Percentiles rank a stretch among this genome's conserved stretches.
Conservation (phyloP, 1,140 invertebrate species). For the Nasonia longicornis region DNA sequence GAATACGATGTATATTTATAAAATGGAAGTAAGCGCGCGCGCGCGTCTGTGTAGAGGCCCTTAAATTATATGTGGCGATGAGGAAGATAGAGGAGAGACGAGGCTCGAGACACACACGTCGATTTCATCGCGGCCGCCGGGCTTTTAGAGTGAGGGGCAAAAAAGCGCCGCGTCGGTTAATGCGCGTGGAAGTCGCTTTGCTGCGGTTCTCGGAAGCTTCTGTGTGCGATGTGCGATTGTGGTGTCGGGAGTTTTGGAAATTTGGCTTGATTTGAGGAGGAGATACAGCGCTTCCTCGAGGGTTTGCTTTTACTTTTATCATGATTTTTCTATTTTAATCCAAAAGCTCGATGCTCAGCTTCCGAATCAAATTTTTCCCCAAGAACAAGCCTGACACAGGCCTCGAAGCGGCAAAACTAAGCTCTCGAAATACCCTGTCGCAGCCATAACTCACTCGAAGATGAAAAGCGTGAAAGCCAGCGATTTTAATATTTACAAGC, state of each 20-base stretch:
- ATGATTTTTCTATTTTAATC: no score
- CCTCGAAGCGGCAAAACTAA: not conserved
- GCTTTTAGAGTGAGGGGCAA: not conserved
- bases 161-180: not conserved
- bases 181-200: not conserved
- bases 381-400: not conserved
- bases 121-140: conserved; percentile 1
- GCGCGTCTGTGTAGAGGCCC: not conserved
- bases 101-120: conserved; percentile 40
- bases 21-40: conserved; percentile 9
- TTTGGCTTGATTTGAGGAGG: no score
- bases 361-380: no score
- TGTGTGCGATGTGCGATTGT: no score
- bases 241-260: no score
- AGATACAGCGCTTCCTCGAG: no score
- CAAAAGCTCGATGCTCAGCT: no score
- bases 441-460: not conserved
- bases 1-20: conserved; percentile 39
- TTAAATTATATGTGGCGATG: conserved; percentile 38
- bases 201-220: not conserved
- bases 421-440: not conserved
- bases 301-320: no score
- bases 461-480: conserved; percentile 10
- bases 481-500: conserved; percentile 1
- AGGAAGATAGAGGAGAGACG: conserved; percentile 13